Base-by-base conservation (phyloP, 1,140 invertebrate genomes). In the Drosophila suzukii region DNA sequence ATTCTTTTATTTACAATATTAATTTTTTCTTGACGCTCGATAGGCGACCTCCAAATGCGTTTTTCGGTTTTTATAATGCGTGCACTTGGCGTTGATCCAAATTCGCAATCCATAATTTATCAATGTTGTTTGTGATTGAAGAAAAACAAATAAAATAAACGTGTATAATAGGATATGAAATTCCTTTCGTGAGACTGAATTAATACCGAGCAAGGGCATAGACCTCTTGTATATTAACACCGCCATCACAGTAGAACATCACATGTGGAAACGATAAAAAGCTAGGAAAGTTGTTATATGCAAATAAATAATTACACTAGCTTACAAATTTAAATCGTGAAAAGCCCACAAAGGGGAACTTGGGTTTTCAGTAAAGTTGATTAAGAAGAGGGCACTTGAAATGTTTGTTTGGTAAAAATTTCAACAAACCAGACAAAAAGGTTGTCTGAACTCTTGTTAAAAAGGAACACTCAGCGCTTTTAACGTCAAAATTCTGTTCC, bases 101-200 rank as follows among this genome's bases (percentile, higher is more conserved):
- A 73, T 60, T 34, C 39, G 32, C 66, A 51, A 72, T 71, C 66
- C 66, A 72, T 71, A 72, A 72, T 71, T 72, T 70, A 72, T 72
- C 66, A 72, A 71, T 44, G 54, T 41, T 70, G 38, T 51, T 70
- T 59, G 38, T 15, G 44, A 59, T 44, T 58, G 60, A 53, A 41
- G 53, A 50, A 50, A 38, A 54, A 20, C 8, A 15, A 50, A 63
- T 60, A 59, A 71, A 74, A 54, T 41, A 0, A 12, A 34, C 13
- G 15, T 44, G 12, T 41, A 50, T 41, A 60, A 46, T 43, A 46
- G 32, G 30, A 38, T 15, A 49, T 32, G 7, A 61, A 72, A 74
- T 38, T 41, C 66, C 10, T 43, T 11, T 11, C 36, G 20, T 36
- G 32, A 24, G 12, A 53, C 4, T 20, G 12, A 62, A 55, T 30